These are phyloP conservation scores for Caenorhabditis inopinata DNA, from an alignment of 1,140 invertebrate species.

Conservation along the genomic window DNA sequence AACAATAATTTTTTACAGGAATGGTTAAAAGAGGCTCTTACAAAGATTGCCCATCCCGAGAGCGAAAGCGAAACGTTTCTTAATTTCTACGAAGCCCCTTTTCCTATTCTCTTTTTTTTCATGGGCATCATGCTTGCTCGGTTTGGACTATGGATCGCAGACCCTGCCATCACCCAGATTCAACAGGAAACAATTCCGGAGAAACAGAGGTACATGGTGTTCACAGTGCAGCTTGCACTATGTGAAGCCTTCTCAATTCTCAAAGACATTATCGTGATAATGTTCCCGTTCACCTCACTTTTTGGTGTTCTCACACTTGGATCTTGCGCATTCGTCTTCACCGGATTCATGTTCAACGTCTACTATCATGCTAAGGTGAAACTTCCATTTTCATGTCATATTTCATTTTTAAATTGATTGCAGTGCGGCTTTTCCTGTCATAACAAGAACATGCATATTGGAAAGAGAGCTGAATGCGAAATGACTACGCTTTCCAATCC, in stretches of 20 bases:
- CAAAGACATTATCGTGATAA: conserved; percentile 57
- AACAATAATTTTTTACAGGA: neutral
- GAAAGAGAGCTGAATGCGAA: neutral
- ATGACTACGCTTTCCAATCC: neutral
- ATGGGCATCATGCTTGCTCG: conserved; percentile 27
- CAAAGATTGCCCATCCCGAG: neutral
- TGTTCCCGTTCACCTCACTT: conserved; percentile 46
- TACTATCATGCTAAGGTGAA: conserved; percentile 46
- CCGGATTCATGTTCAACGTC: conserved; percentile 50
- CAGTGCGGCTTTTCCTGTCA: neutral
- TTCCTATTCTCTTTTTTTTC: conserved; percentile 35
- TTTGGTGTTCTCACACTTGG: conserved; percentile 52
- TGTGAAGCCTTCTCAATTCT: conserved; percentile 50
- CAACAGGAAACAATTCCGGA: conserved; percentile 53
- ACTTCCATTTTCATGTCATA: too few relatives aligned
- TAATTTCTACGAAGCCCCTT: neutral
- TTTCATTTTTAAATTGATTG: neutral
- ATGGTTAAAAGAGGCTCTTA: neutral
- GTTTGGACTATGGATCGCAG: conserved; percentile 52
- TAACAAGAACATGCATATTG: neutral
- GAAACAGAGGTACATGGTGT: conserved; percentile 42
- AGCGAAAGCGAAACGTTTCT: neutral
- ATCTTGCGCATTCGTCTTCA: conserved; percentile 44
- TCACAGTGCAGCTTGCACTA: conserved; percentile 44
- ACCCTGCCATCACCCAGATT: conserved; percentile 54